A percentile compares a stretch with the other conserved stretches of the same genome.
These are phyloP conservation scores for Myopa tessellatipennis DNA, from an alignment of 2,888 invertebrate species.

Conservation along the genomic window DNA sequence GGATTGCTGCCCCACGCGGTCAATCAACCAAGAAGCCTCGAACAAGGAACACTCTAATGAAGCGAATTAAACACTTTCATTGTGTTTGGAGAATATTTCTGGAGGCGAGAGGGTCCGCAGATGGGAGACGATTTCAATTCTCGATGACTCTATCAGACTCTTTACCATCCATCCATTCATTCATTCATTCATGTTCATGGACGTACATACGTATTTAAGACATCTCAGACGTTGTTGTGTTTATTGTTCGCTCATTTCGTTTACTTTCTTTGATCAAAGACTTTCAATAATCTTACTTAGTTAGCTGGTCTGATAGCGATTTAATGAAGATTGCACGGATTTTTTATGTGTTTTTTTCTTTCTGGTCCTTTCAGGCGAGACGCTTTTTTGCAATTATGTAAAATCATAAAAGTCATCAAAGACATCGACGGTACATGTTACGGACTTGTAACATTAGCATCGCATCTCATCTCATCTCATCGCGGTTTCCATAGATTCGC, in stretches of 20 bases:
- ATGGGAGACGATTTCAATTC: background rate
- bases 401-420: conserved; percentile 6
- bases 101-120: background rate
- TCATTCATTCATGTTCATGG: no score
- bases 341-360: no score
- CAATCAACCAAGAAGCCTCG: conserved; percentile 40
- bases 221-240: background rate
- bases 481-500: background rate
- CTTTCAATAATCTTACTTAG: conserved; percentile 14
- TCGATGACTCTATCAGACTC: background rate
- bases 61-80: conserved; percentile 49
- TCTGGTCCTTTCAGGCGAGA: background rate
- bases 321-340: conserved; percentile 30
- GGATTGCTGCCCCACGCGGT: conserved; percentile 43
- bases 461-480: background rate
- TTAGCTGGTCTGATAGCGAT: conserved; percentile 11
- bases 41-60: conserved; percentile 47
- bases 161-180: no score
- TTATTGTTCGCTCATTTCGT: background rate
- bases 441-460: no score
- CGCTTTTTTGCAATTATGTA: conserved; percentile 28
- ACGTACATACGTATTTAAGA: no score
- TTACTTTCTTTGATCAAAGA: background rate
- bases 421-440: background rate
- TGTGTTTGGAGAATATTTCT: conserved; percentile 33